Conservation (phyloP, 1,140 invertebrate species). For the Macrocentrus cingulum region DNA sequence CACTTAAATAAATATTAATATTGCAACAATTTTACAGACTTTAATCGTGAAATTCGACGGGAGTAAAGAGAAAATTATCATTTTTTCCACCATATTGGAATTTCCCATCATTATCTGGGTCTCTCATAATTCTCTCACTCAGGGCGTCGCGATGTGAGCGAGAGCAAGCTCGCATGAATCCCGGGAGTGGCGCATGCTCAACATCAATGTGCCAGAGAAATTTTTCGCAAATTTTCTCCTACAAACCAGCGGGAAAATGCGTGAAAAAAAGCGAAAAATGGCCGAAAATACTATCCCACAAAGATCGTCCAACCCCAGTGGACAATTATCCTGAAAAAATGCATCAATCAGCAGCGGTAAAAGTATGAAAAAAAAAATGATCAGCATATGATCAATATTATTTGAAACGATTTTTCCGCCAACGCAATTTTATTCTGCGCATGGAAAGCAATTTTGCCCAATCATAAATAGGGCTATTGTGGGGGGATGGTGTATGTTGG, state of each 20-base stretch:
- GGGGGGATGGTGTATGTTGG: slow-evolving; percentile 58
- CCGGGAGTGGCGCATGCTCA: slow-evolving; percentile 41
- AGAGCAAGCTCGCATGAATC: slow-evolving; percentile 10
- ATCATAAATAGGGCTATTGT: slow-evolving; percentile 62
- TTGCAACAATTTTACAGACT: no score
- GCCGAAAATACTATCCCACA: no score
- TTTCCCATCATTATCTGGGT: slow-evolving; percentile 5
- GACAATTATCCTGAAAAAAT: not conserved
- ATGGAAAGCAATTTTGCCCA: slow-evolving; percentile 62
- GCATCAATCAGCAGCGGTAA: not conserved
- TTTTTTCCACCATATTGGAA: slow-evolving; percentile 5
- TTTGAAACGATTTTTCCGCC: slow-evolving; percentile 52
- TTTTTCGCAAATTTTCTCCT: slow-evolving; percentile 49
- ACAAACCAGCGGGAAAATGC: slow-evolving; percentile 22
- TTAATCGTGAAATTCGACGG: no score
- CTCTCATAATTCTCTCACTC: not conserved
- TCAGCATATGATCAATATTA: slow-evolving; percentile 21
- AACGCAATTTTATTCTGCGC: slow-evolving; percentile 60
- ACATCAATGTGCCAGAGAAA: slow-evolving; percentile 53
- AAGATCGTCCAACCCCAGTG: not conserved
- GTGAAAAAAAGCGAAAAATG: no score
- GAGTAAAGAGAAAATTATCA: no score
- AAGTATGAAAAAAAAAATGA: slow-evolving; percentile 12
- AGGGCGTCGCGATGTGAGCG: not conserved
- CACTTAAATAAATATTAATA: no score